Conservation (phyloP, 2,888 invertebrate species). For the Microctonus brassicae region DNA sequence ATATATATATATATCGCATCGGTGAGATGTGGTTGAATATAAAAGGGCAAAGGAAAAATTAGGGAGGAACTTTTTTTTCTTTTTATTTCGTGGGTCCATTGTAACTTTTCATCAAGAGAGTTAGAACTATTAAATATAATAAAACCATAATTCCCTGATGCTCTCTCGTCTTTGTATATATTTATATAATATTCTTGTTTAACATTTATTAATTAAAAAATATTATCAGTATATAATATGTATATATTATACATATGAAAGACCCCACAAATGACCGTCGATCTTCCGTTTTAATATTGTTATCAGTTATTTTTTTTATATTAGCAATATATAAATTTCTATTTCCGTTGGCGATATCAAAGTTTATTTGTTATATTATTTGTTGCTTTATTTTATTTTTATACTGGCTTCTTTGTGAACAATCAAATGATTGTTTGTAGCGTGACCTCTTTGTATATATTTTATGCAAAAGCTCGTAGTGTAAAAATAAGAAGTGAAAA, state of each 20-base stretch:
- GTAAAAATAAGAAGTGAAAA: too few species aligned
- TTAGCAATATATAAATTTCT: neutral
- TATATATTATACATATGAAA: too few species aligned
- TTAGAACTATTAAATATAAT: neutral
- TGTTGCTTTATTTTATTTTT: neutral
- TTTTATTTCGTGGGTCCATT: too few species aligned
- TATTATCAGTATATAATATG: neutral
- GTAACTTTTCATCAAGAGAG: conserved; percentile 38
- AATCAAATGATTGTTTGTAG: neutral
- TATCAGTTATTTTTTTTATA: neutral
- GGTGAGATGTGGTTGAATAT: conserved; percentile 37
- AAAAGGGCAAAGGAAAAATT: neutral
- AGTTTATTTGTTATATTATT: neutral
- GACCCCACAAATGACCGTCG: neutral
- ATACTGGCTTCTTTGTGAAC: neutral
- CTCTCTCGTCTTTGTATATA: too few species aligned
- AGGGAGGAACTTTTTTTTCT: conserved; percentile 17
- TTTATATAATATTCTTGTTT: neutral
- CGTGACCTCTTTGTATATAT: neutral
- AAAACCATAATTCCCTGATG: too few species aligned
- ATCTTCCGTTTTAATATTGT: neutral
- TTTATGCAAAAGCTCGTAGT: too few species aligned
- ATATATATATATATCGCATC: conserved; percentile 1
- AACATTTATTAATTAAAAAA: neutral
- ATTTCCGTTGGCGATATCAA: neutral